Percentiles rank a stretch among this genome's conserved stretches.
Evolutionary conservation across 2,888 invertebrate genomes (phyloP).

Genomic region (Pemphredon lugubris): DNA sequence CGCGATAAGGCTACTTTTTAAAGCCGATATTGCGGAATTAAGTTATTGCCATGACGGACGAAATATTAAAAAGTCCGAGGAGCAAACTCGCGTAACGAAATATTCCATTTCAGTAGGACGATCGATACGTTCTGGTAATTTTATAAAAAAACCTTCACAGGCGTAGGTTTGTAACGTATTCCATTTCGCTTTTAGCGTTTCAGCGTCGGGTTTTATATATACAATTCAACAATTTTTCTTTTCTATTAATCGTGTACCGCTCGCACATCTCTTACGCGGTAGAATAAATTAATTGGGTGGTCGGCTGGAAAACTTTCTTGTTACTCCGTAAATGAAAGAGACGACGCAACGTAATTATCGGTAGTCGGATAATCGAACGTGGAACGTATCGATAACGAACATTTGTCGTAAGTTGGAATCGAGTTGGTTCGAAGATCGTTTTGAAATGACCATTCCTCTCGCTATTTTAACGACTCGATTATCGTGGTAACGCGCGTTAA

Average conservation of each 20-base stretch:
- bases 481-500: no score
- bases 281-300: not conserved
- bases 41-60: constrained; percentile 13
- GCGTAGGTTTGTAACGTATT: not conserved
- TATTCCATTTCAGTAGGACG: not conserved
- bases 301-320: not conserved
- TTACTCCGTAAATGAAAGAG: no score
- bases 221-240: no score
- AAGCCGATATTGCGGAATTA: constrained; percentile 44
- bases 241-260: no score
- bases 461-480: not conserved
- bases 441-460: no score
- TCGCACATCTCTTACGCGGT: not conserved
- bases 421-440: no score
- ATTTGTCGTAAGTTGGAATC: no score
- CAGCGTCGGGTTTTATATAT: not conserved
- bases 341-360: no score
- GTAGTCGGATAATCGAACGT: no score
- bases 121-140: not conserved
- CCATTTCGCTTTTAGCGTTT: not conserved
- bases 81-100: not conserved
- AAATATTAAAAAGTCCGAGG: constrained; percentile 19
- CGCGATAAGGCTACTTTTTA: constrained; percentile 42
- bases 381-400: no score
- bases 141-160: not conserved